Evolutionary conservation across 2,113 vertebrate species (phyloP).

Genomic region (Pseudorhombus dupliciocellatus): DNA sequence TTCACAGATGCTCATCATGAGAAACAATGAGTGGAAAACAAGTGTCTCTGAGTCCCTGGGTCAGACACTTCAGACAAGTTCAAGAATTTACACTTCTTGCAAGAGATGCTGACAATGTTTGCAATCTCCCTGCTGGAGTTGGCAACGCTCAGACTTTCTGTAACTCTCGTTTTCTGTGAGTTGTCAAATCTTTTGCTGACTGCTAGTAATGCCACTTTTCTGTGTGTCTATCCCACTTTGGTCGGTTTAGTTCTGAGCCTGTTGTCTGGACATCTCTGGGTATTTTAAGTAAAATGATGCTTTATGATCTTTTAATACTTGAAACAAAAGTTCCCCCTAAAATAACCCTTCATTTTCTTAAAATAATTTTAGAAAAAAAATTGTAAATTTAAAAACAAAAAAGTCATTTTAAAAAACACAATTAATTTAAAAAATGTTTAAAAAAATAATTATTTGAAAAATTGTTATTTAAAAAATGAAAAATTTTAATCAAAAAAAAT

Average conservation of each 20-base stretch:
- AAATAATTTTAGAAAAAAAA: too few relatives aligned
- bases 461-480: too few relatives aligned
- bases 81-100: neutral
- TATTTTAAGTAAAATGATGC: neutral
- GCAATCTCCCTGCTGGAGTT: neutral
- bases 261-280: neutral
- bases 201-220: neutral
- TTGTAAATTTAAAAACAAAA: too few relatives aligned
- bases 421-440: too few relatives aligned
- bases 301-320: too few relatives aligned
- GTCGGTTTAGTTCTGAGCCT: neutral
- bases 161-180: constrained; percentile 1
- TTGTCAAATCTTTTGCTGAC: constrained; percentile 7
- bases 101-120: neutral
- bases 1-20: neutral
- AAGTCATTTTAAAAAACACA: too few relatives aligned
- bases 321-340: too few relatives aligned
- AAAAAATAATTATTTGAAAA: too few relatives aligned
- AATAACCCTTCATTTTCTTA: too few relatives aligned
- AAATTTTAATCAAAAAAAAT: too few relatives aligned
- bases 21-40: neutral
- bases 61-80: neutral
- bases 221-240: neutral
- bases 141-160: constrained; percentile 13
- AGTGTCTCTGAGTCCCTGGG: neutral